A percentile compares a stretch with the other conserved stretches of the same genome.
Evolutionary conservation across 2,888 invertebrate genomes (phyloP).

Genomic region (Acronicta psi): DNA sequence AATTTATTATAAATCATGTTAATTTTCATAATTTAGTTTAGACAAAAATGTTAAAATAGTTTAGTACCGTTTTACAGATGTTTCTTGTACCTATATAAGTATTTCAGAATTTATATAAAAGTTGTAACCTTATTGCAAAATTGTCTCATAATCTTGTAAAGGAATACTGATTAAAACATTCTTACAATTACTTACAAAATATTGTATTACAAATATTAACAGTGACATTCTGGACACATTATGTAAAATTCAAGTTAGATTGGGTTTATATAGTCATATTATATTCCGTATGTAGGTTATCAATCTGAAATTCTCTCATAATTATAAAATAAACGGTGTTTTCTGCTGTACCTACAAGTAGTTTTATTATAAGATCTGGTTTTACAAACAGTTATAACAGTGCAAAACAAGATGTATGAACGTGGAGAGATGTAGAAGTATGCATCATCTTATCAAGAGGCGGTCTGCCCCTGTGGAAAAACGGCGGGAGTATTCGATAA

Average conservation of each 20-base stretch:
- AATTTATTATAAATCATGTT: slow-evolving; percentile 81
- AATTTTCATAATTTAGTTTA: slow-evolving; percentile 83
- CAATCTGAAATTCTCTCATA: slow-evolving; percentile 90
- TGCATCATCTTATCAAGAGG: no score
- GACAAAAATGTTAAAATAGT: slow-evolving; percentile 84
- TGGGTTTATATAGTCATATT: slow-evolving; percentile 88
- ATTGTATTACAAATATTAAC: slow-evolving; percentile 65
- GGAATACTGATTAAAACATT: slow-evolving; percentile 77
- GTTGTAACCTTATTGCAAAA: slow-evolving; percentile 79
- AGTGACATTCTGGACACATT: slow-evolving; percentile 80
- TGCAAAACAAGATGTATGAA: no score
- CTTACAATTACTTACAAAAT: slow-evolving; percentile 63
- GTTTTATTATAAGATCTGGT: slow-evolving; percentile 54
- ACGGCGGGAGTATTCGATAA: no score
- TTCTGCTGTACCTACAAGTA: slow-evolving; percentile 85
- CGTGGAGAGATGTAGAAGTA: no score
- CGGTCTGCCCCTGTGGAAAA: no score
- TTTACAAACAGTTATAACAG: no score
- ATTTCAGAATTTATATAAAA: slow-evolving; percentile 81
- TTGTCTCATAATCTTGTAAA: slow-evolving; percentile 84
- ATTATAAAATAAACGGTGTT: slow-evolving; percentile 90
- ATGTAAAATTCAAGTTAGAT: slow-evolving; percentile 87
- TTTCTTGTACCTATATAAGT: slow-evolving; percentile 79
- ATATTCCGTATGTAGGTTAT: slow-evolving; percentile 88
- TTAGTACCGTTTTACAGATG: slow-evolving; percentile 78